Base-by-base conservation (phyloP, 2,113 vertebrate species). In the Pteruthius melanotis region DNA sequence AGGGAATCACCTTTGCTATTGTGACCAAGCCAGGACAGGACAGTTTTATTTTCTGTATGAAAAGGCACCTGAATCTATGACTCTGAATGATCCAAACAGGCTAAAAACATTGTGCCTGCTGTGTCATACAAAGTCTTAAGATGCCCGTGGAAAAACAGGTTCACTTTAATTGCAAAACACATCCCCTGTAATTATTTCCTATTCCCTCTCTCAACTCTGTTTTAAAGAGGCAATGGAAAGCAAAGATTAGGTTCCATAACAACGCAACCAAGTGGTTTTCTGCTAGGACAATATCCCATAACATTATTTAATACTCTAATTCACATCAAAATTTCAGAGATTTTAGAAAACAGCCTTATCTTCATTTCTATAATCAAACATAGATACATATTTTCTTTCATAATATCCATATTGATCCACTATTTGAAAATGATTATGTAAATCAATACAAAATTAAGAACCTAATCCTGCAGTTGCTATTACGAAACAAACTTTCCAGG, bases 401-500 rank as follows among this genome's bases (percentile, higher is more conserved):
- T 31, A 39, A 33, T 17, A 54, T 26, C 17, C 44, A 4, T 27
- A 61, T 3, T 4, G 5, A 54, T 16, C 24, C 19, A 33, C 35
- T 37, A 49, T 30, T 80, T 47, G 9, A 63, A 86, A 91, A 76
- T 16, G 4, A 35, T 53, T 69, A 61, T 9, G 17, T 24, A 49
- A 76, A 83, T 44, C 28, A 39, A 63, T 21, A 66, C 27, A 70
- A 83, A 93, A 77, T 47, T 39, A 74, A 77, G n/a, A 42, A 52
- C 33, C 23, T 15, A 39, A 30, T 74, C 40, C 26, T 57, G 19
- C 33, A 61, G 33, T 15, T 65, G 16, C 30, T 77, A 33, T 27
- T 45, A 75, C 11, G 17, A 63, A 94, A 86, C 44, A 90, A 96
- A 94, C 66, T 93, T 97, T 87, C 44, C 60, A 63, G 39, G 47